phyloP scores from a whole-genome alignment of 2,888 invertebrate genomes.

The Apamea crenata region DNA sequence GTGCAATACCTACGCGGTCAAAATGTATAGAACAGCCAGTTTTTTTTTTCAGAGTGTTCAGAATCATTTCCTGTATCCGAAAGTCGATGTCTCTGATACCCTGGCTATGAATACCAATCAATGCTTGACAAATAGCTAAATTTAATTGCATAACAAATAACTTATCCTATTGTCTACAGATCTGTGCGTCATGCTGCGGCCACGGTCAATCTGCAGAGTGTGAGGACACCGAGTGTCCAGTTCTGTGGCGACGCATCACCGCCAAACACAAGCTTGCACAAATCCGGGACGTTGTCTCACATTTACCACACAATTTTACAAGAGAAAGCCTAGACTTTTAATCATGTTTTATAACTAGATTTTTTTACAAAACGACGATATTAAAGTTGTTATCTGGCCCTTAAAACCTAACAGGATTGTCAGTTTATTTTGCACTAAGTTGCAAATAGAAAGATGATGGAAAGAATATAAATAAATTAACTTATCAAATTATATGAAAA shows the following conservation, averaged over 20 bases:
- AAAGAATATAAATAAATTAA: slow-evolving; percentile 1
- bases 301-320: slow-evolving; percentile 77
- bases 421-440: background rate
- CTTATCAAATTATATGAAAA: slow-evolving; percentile 36
- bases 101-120: too few species aligned
- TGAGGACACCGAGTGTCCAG: slow-evolving; percentile 83
- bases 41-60: too few species aligned
- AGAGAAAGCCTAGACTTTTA: slow-evolving; percentile 75
- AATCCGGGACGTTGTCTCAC: slow-evolving; percentile 75
- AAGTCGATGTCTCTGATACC: too few species aligned
- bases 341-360: background rate
- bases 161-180: slow-evolving; percentile 71
- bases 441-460: too few species aligned
- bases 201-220: slow-evolving; percentile 76
- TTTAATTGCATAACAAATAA: background rate
- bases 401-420: background rate
- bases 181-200: slow-evolving; percentile 83
- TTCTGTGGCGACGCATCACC: slow-evolving; percentile 79
- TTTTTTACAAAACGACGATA: background rate
- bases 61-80: too few species aligned
- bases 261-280: slow-evolving; percentile 77
- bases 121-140: background rate
- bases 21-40: too few species aligned
- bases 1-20: too few species aligned
- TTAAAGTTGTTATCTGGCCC: background rate